Percentiles rank a stretch among this genome's conserved stretches.
These are phyloP conservation scores for Hippoglossus stenolepis DNA, from an alignment of 2,113 vertebrate species.

Conservation along the genomic window DNA sequence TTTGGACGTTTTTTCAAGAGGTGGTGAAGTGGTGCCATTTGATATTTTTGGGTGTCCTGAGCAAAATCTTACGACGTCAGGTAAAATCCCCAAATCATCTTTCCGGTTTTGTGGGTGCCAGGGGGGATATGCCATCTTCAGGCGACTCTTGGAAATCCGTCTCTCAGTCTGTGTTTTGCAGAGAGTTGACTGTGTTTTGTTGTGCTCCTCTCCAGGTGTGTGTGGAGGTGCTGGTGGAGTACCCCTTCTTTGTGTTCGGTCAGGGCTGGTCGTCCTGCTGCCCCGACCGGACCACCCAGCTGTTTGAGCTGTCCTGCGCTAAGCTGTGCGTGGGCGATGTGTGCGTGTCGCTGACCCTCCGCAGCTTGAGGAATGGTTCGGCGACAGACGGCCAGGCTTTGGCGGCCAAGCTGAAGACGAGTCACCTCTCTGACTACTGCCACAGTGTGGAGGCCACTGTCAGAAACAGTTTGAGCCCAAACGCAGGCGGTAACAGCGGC, in stretches of 20 bases:
- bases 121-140: neutral
- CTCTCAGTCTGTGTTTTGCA: neutral
- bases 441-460: constrained; percentile 41
- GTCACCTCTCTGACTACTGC: constrained; percentile 59
- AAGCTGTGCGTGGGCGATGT: constrained; percentile 98
- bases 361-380: constrained; percentile 92
- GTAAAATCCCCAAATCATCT: neutral
- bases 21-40: neutral
- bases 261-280: constrained; percentile 99
- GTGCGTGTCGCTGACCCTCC: constrained; percentile 97
- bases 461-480: constrained; percentile 57
- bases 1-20: neutral
- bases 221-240: constrained; percentile 97
- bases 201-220: constrained; percentile 87
- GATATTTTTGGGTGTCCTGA: neutral
- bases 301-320: constrained; percentile 97
- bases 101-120: neutral
- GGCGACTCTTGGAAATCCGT: neutral
- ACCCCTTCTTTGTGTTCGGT: constrained; percentile 99
- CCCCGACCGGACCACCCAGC: constrained; percentile 95
- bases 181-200: constrained; percentile 25
- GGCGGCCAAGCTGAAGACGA: constrained; percentile 65
- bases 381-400: constrained; percentile 84
- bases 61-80: neutral
- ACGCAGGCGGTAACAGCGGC: constrained; percentile 79